These are phyloP conservation scores for Garra rufa DNA, from an alignment of 2,113 vertebrate species.

Conservation along the genomic window DNA sequence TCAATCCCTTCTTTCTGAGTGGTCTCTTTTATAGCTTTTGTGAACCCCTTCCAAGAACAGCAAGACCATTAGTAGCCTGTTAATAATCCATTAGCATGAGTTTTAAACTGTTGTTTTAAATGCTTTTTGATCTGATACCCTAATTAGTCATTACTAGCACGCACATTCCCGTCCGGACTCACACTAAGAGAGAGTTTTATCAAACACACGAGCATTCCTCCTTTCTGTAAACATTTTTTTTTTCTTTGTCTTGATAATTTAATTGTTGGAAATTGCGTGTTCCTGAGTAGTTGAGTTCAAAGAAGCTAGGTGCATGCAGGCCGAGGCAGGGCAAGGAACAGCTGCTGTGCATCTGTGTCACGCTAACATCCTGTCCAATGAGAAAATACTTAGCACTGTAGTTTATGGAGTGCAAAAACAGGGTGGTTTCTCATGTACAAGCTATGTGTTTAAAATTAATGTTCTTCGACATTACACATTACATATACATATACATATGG, in stretches of 20 bases:
- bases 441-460: not conserved
- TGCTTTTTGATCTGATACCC: constrained; percentile 70
- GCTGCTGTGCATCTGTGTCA: constrained; percentile 73
- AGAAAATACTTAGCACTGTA: constrained; percentile 36
- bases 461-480: not conserved
- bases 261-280: constrained; percentile 70
- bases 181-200: constrained; percentile 53
- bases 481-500: not conserved
- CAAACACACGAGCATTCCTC: constrained; percentile 49
- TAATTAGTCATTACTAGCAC: constrained; percentile 71
- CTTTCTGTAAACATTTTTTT: constrained; percentile 69
- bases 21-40: constrained; percentile 60
- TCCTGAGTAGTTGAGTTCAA: constrained; percentile 60
- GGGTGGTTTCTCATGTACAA: not conserved
- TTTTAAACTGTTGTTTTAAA: constrained; percentile 70
- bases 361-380: constrained; percentile 34
- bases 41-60: constrained; percentile 72
- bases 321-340: constrained; percentile 48
- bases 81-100: constrained; percentile 74
- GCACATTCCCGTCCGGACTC: constrained; percentile 62
- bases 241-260: constrained; percentile 67
- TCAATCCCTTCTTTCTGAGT: constrained; percentile 59
- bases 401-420: constrained; percentile 39
- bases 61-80: constrained; percentile 69
- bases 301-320: constrained; percentile 51